A percentile compares a stretch with the other conserved stretches of the same genome.
Evolutionary conservation across 2,888 invertebrate genomes (phyloP).

Genomic region (Sepioteuthis lessoniana): DNA sequence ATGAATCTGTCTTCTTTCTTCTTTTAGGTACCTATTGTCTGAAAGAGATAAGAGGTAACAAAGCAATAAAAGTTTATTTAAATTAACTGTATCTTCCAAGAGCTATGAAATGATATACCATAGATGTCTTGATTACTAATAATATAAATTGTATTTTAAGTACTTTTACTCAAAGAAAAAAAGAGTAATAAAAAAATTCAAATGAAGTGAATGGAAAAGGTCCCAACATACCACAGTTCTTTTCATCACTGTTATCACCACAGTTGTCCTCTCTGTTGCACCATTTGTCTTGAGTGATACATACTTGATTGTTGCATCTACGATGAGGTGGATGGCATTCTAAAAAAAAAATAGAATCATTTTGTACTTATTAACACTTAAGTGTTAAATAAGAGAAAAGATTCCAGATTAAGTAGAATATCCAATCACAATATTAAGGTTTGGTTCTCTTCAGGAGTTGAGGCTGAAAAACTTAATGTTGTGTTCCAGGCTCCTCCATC

Average conservation of each 20-base stretch:
- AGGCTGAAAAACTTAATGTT: too few relatives aligned
- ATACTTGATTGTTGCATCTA: constrained; percentile 59
- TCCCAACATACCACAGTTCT: constrained; percentile 51
- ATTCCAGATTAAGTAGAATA: too few relatives aligned
- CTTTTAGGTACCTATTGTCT: too few relatives aligned
- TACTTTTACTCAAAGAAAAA: background rate
- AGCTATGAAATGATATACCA: background rate
- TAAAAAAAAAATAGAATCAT: constrained; percentile 43
- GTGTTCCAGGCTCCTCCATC: too few relatives aligned
- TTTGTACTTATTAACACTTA: constrained; percentile 23
- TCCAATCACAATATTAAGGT: too few relatives aligned
- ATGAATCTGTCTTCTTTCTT: too few relatives aligned
- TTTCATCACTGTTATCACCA: constrained; percentile 58
- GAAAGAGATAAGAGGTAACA: too few relatives aligned
- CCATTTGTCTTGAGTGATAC: constrained; percentile 47
- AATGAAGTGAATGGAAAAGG: background rate
- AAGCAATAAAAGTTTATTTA: too few relatives aligned
- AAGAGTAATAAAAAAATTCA: background rate
- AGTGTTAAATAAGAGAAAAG: too few relatives aligned
- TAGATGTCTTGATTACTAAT: background rate
- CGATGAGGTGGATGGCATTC: constrained; percentile 52
- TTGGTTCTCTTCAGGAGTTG: too few relatives aligned
- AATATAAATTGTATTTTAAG: background rate
- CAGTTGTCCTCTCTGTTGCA: constrained; percentile 57
- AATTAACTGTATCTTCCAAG: too few relatives aligned